Base-by-base conservation (phyloP, 2,113 vertebrate genomes). In the Seriola aureovittata region DNA sequence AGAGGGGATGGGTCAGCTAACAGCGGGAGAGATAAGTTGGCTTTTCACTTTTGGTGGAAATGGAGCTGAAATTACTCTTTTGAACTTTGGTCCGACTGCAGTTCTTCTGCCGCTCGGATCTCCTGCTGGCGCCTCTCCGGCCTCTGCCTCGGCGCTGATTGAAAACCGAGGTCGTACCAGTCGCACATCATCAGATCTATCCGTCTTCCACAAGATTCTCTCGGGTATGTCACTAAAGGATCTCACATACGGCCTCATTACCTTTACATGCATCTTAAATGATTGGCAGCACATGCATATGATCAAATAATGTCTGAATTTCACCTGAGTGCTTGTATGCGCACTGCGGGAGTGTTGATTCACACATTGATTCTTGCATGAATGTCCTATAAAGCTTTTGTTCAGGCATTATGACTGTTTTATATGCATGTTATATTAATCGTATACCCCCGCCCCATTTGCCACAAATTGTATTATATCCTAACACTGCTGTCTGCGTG, bases 61-160 rank as follows among this genome's bases (percentile, higher is more conserved):
- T 88, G 36, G 72, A 88, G 85, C 74, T 82, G 82, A 89, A 90
- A 89, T 87, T 62, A 84, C 78, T 88, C 78, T 63, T 80, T 48
- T 91, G 75, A 85, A 89, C 86, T 85, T 74, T 62, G 73, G 16
- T 80, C 75, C 0, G 0, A 57, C 72, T 72, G 44, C 63, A 48
- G 38, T n/a, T 85, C 58, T 69, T 57, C 58, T 62, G 13, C 66
- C 67, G 57, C 68, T 77, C 14, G 6, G 67, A 44, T 77, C 50
- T 79, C 48, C 62, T 50, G 70, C 65, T 1, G 77, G 36, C 66
- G 69, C 50, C 17, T 14, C 68, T 36, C 65, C 65, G 71, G 36
- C 46, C 13, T 68, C 59, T 10, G 23, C 6, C 44, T 52, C 80
- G 16, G 71, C 42, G 7, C 67, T 77, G 71, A 79, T 58, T 48